Evolutionary conservation across 2,888 invertebrate species (phyloP), one percentile per base, ranked within the genome.

Genomic region (Eilema depressum): DNA sequence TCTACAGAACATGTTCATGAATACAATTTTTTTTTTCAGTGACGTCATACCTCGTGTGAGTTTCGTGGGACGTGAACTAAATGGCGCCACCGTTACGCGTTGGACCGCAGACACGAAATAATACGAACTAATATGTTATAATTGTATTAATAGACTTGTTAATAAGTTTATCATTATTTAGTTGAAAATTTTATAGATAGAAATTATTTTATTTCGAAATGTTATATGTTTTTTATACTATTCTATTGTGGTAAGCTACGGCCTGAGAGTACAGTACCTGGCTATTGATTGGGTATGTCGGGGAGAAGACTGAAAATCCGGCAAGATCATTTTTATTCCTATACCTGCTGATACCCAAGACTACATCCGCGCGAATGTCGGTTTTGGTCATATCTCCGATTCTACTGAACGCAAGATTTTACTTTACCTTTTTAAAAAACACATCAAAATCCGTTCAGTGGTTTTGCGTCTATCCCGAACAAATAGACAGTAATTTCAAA

Each of bases 111-210:
- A 63, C 61, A 64, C 37, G 65, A 73, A 69, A 57, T 79, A 68
- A 41, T 75, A 79, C 77, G 69, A 73, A 80, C n/a, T 81, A 78
- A 78, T 80, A 82, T 79, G 79, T 75, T 71, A 53, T 71, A 68
- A n/a, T 63, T 68, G 68, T 68, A 71, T 62, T 64, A 47, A 66
- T 74, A 74, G 57, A 72, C 63, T 12, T 69, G 73, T 78, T 76
- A 74, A 28, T 74, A 61, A 82, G 82, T 80, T 68, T 73, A 73
- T 62, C 26, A 20, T 78, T 81, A 82, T 72, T 69, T 80, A 81
- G 76, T 70, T 66, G 70, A 63, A 65, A 75, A 71, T 79, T 67
- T 75, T 79, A 77, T 80, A 75, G 66, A 75, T 74, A 80, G 69
- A 74, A 26, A 64, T 66, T 7, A 61, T 69, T 30, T 11, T 75